Conservation (phyloP, 2,797 vertebrate species). For the Galago senegalensis region DNA sequence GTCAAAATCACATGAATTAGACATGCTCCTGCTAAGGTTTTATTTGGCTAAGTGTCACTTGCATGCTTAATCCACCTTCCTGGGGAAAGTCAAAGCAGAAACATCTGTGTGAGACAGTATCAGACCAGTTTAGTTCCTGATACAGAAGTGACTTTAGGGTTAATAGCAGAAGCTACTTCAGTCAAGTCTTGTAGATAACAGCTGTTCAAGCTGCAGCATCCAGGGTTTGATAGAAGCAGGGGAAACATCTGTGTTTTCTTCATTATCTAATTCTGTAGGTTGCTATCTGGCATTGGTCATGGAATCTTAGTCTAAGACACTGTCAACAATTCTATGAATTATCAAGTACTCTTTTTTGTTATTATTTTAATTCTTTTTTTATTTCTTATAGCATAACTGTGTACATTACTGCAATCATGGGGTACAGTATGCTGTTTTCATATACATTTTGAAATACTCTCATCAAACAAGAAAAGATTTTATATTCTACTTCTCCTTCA, state of each 20-base stretch:
- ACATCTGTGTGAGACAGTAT: background rate
- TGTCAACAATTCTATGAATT: slow-evolving; percentile 13
- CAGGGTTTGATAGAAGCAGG: background rate
- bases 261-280: slow-evolving; percentile 8
- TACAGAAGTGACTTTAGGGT: background rate
- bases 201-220: background rate
- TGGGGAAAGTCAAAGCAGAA: background rate
- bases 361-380: no score
- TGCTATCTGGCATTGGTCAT: slow-evolving; percentile 26
- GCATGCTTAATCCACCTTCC: background rate
- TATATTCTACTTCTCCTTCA: no score
- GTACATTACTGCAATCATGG: no score
- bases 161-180: background rate
- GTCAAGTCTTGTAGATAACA: background rate
- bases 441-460: no score
- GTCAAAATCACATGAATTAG: background rate
- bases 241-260: slow-evolving; percentile 16
- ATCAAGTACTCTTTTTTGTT: background rate
- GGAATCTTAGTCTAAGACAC: slow-evolving; percentile 7
- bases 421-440: no score
- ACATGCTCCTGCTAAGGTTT: background rate
- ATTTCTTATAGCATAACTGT: no score
- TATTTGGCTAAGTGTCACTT: background rate
- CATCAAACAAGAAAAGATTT: no score
- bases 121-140: background rate